phyloP scores from a whole-genome alignment of 2,797 vertebrate species.

The Euthynnus affinis region DNA sequence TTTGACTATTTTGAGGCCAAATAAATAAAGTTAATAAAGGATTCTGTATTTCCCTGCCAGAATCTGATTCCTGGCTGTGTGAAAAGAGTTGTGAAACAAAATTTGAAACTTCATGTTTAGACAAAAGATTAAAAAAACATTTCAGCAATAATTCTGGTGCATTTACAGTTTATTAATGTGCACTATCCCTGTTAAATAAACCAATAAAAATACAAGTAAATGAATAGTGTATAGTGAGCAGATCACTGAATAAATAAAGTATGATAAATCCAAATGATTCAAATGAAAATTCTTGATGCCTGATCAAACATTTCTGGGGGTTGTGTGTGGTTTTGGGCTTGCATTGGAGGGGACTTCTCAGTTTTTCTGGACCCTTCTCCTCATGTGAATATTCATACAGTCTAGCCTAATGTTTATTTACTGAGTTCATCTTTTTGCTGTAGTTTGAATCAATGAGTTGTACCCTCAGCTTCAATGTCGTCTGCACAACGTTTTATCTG shows the following conservation, averaged over 20 bases:
- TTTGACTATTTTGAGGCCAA: no score
- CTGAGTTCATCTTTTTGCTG: background rate
- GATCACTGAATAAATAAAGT: background rate
- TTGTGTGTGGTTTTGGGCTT: background rate
- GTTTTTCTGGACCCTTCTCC: no score
- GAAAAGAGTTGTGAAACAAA: no score
- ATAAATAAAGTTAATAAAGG: no score
- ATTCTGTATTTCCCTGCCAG: no score
- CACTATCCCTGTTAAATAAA: background rate
- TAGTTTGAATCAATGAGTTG: slow-evolving; percentile 3
- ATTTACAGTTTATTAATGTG: background rate
- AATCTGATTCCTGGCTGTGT: no score
- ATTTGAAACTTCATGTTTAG: no score
- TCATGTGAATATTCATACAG: background rate
- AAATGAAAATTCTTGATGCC: background rate
- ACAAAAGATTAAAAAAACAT: no score
- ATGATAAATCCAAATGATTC: background rate
- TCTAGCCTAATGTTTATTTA: no score
- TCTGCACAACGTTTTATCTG: slow-evolving; percentile 95
- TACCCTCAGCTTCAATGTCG: slow-evolving; percentile 91
- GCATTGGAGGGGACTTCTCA: background rate
- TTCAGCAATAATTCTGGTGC: no score
- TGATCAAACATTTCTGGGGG: background rate
- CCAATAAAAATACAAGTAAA: background rate
- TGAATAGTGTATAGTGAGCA: background rate